Percentiles rank a stretch among this genome's conserved stretches.
These are phyloP conservation scores for Lucifuga dentata DNA, from an alignment of 2,113 vertebrate genomes.

Conservation along the genomic window DNA sequence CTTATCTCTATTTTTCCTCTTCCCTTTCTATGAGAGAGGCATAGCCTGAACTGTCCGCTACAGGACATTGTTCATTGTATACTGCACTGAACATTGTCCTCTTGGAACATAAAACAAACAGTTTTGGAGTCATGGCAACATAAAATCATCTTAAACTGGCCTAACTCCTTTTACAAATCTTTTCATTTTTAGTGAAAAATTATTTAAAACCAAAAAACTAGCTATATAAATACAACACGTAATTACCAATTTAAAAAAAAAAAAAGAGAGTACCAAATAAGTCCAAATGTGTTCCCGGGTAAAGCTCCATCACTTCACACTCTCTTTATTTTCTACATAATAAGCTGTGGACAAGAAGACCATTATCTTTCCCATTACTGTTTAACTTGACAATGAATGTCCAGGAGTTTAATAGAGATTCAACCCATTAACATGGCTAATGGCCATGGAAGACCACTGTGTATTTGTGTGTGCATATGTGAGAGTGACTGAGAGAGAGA, in stretches of 20 bases:
- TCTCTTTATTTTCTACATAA: slow-evolving; percentile 47
- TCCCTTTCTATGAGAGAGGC: too few species aligned
- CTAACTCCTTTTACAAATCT: too few species aligned
- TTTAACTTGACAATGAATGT: slow-evolving; percentile 64
- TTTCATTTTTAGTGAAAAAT: too few species aligned
- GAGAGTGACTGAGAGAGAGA: slow-evolving; percentile 28
- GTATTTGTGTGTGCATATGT: slow-evolving; percentile 30
- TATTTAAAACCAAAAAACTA: too few species aligned
- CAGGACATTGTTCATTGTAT: too few species aligned
- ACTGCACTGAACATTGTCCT: too few species aligned
- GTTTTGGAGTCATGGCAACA: too few species aligned
- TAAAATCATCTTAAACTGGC: too few species aligned
- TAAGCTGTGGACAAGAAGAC: slow-evolving; percentile 51
- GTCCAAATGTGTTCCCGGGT: neutral
- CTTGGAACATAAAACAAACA: too few species aligned
- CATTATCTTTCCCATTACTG: slow-evolving; percentile 65
- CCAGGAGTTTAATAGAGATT: slow-evolving; percentile 51
- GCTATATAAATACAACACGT: too few species aligned
- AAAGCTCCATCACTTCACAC: slow-evolving; percentile 13
- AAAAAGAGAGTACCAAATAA: neutral
- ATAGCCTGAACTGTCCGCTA: too few species aligned
- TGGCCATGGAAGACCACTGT: slow-evolving; percentile 38
- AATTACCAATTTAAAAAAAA: slow-evolving; percentile 3
- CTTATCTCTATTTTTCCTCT: too few species aligned
- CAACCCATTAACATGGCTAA: slow-evolving; percentile 58